Conservation (phyloP, 2,113 vertebrate genomes). For the Peromyscus maniculatus region DNA sequence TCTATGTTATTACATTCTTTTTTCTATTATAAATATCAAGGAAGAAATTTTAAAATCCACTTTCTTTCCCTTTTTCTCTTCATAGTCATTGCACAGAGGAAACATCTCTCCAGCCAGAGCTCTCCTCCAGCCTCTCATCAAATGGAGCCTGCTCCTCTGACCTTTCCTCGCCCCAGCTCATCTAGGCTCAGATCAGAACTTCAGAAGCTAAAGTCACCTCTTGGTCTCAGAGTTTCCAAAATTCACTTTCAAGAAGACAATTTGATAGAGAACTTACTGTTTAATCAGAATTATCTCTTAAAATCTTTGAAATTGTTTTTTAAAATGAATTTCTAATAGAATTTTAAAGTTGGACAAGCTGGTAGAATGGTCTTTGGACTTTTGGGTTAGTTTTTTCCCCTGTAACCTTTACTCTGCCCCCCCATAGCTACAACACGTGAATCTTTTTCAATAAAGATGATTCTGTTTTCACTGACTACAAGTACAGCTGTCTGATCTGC, state of each 20-base stretch:
- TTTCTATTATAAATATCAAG: not conserved
- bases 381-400: slow-evolving; percentile 39
- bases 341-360: slow-evolving; percentile 53
- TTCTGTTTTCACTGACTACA: slow-evolving; percentile 70
- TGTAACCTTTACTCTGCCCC: slow-evolving; percentile 50
- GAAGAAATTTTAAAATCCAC: slow-evolving; percentile 1
- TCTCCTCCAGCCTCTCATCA: slow-evolving; percentile 28
- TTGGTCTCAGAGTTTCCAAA: slow-evolving; percentile 54
- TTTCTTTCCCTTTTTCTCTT: slow-evolving; percentile 19
- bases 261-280: slow-evolving; percentile 42
- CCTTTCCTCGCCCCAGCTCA: not conserved
- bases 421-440: slow-evolving; percentile 29
- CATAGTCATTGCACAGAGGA: not conserved
- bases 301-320: slow-evolving; percentile 20
- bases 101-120: not conserved
- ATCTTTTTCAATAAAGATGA: slow-evolving; percentile 62
- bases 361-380: not conserved
- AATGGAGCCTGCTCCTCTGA: not conserved
- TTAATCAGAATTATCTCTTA: slow-evolving; percentile 52
- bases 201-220: not conserved
- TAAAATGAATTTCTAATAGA: slow-evolving; percentile 53
- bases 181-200: not conserved
- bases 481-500: slow-evolving; percentile 66
- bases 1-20: slow-evolving; percentile 7
- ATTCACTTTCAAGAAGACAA: slow-evolving; percentile 59